A percentile compares a stretch with the other conserved stretches of the same genome.
Evolutionary conservation across 1,140 invertebrate species (phyloP).

Genomic region (Drepana arcuata): DNA sequence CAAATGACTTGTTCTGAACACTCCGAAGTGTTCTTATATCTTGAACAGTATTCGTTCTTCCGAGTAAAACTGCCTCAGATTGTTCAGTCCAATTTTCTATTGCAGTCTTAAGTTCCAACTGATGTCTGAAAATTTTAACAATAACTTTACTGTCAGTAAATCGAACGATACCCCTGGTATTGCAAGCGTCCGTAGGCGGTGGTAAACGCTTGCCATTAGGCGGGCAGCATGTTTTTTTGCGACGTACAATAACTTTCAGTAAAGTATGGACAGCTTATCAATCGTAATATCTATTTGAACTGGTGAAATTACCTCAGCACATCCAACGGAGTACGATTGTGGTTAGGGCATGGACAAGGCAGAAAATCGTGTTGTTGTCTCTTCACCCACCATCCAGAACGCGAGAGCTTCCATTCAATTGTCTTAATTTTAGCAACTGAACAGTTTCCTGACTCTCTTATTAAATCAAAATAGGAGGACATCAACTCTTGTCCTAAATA

Average conservation of each 20-base stretch:
- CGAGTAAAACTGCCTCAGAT: conserved; percentile 14
- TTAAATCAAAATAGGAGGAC: conserved; percentile 44
- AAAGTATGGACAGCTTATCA: no score
- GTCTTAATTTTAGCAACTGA: conserved; percentile 39
- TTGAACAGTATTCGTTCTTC: conserved; percentile 21
- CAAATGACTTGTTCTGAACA: conserved; percentile 4
- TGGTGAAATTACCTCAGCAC: conserved; percentile 44
- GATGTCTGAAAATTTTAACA: no score
- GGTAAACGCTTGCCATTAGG: no score
- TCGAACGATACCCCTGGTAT: no score
- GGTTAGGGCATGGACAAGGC: conserved; percentile 37
- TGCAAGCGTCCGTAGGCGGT: no score
- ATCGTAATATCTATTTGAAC: no score
- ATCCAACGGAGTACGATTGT: conserved; percentile 49
- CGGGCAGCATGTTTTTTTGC: no score
- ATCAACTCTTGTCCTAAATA: conserved; percentile 53
- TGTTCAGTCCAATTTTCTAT: no score
- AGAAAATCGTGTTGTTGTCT: conserved; percentile 31
- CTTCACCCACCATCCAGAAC: conserved; percentile 39
- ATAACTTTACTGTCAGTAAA: no score
- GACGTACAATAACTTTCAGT: no score
- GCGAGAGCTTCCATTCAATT: conserved; percentile 54
- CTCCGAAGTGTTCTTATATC: conserved; percentile 40
- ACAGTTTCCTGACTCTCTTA: conserved; percentile 35
- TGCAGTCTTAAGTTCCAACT: no score